Evolutionary conservation across 2,888 invertebrate genomes (phyloP), one percentile per base, ranked within the genome.

Genomic region (Dolichomitus sp.): DNA sequence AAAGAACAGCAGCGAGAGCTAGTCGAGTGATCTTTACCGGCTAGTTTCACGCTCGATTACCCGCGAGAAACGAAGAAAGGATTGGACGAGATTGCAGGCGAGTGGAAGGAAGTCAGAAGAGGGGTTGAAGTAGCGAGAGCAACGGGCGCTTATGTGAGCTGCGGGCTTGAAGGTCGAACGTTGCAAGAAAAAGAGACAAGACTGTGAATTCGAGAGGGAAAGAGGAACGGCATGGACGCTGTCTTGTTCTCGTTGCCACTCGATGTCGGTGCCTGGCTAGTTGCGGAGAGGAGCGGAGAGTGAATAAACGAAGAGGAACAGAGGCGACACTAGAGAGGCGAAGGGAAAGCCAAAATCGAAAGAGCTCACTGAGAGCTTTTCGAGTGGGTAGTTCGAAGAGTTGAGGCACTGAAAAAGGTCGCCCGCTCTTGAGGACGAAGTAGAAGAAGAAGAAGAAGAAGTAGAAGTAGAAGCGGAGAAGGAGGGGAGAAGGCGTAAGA

Each of bases 11-110:
- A 48, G 69, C 59, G 66, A 37, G 37, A 83, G 70, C 72, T 48
- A 73, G 76, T 75, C 82, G 73, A 86, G 84, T 84, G 89, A 90
- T 91, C 89, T 88, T 90, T 87, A 88, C 89, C 83, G 88, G 89
- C 90, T 90, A 90, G 91, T 92, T 92, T 92, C 90, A 91, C 90
- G 88, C 90, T 92, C 91, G 89, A 92, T 92, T 92, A 92, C 90
- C 85, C 88, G 88, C 86, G 88, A 88, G 89, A 89, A 91, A 89
- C 88, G 89, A 88, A 88, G 89, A 88, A 90, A 91, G 89, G 89
- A 91, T 91, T 89, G 90, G 86, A 85, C 84, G 89, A 90, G 90
- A 91, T 90, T 91, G 89, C 87, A 86, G 80, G 81, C 76, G 76
- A 81, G 85, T 73, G 79, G 80, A 83, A 85, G 80, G 79, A 85